phyloP scores from a whole-genome alignment of 2,888 invertebrate species.

The Conchocele bisecta region DNA sequence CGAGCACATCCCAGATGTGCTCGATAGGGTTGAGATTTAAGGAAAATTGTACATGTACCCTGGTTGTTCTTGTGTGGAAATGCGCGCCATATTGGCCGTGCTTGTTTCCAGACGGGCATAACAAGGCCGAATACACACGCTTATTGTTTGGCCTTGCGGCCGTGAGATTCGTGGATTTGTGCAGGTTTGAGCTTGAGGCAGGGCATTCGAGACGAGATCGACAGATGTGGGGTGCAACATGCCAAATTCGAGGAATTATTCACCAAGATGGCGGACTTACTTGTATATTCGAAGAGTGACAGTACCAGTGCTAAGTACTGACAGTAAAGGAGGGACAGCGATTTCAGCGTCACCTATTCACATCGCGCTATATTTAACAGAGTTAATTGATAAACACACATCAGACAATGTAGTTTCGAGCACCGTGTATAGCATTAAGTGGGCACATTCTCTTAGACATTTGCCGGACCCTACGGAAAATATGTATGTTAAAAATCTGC shows the following conservation, averaged over 20 bases:
- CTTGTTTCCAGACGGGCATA: conserved; percentile 4
- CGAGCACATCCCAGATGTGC: too few relatives aligned
- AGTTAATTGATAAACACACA: conserved; percentile 18
- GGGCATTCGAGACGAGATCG: too few relatives aligned
- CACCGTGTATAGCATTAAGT: conserved; percentile 14
- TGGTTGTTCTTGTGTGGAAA: conserved; percentile 30
- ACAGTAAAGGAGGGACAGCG: conserved; percentile 4
- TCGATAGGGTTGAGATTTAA: too few relatives aligned
- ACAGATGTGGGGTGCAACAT: too few relatives aligned
- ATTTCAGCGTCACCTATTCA: conserved; percentile 36
- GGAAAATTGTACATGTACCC: conserved; percentile 21
- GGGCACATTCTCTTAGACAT: too few relatives aligned
- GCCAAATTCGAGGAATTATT: conserved; percentile 13
- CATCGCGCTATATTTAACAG: conserved; percentile 29
- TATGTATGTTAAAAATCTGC: too few relatives aligned
- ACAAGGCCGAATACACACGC: conserved; percentile 4
- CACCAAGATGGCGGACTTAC: conserved; percentile 23
- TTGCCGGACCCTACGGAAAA: too few relatives aligned
- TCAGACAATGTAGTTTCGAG: conserved; percentile 23
- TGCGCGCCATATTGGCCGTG: conserved; percentile 42
- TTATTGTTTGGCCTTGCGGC: conserved; percentile 19
- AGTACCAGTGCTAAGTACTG: conserved; percentile 30
- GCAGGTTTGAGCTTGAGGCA: too few relatives aligned
- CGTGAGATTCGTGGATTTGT: too few relatives aligned
- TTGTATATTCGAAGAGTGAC: conserved; percentile 33